phyloP scores from a whole-genome alignment of 1,140 invertebrate genomes.

The Lepidurus arcticus region DNA sequence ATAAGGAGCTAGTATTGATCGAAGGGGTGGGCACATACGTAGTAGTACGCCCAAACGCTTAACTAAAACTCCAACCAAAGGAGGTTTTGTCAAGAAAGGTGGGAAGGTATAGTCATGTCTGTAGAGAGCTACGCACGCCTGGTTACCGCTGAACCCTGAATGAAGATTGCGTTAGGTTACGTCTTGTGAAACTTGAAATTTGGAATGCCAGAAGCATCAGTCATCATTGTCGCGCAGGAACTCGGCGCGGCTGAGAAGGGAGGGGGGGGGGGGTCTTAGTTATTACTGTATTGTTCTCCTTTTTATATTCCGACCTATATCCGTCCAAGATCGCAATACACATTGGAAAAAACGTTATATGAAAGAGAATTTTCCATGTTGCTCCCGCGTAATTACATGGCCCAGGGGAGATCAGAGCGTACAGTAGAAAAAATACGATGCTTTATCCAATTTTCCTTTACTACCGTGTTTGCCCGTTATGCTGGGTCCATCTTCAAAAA shows the following conservation, averaged over 20 bases:
- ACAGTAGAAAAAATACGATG: not conserved
- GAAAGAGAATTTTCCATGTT: not conserved
- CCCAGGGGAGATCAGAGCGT: not conserved
- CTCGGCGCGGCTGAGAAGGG: too few species aligned
- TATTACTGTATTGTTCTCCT: too few species aligned
- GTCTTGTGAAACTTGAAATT: too few species aligned
- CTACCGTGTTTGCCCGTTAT: not conserved
- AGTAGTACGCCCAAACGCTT: not conserved
- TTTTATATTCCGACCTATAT: not conserved
- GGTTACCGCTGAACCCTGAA: not conserved
- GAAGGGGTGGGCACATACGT: not conserved
- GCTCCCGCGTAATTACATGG: not conserved
- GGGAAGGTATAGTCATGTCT: not conserved
- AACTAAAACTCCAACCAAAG: not conserved
- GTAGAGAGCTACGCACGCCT: not conserved
- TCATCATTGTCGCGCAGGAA: too few species aligned
- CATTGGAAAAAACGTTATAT: not conserved
- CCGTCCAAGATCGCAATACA: not conserved
- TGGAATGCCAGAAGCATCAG: too few species aligned
- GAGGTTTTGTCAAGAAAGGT: not conserved
- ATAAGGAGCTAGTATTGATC: conserved; percentile 16
- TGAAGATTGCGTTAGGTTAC: not conserved
- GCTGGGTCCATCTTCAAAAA: not conserved
- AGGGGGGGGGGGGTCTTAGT: too few species aligned
- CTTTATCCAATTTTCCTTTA: not conserved